phyloP scores from a whole-genome alignment of 37 sponge, comb jelly and placozoan species.

The Diacarnus erythraeanus region DNA sequence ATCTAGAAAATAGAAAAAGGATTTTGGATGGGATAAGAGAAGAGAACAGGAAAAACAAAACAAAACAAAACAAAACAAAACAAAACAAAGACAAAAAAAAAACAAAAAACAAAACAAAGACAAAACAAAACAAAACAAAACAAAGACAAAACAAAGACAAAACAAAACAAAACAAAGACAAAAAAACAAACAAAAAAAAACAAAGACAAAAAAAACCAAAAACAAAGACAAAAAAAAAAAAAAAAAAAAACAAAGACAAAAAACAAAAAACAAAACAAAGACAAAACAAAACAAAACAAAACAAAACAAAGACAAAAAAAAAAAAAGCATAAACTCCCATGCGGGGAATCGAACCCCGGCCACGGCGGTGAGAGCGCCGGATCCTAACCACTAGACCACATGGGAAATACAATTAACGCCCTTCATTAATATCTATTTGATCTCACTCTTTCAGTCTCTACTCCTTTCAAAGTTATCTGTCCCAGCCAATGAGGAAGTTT shows the following conservation, averaged over 20 bases:
- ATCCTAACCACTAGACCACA: slow-evolving; percentile 93
- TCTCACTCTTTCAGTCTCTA: slow-evolving; percentile 47
- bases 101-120: no score
- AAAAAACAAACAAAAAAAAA: not conserved
- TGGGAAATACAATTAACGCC: slow-evolving; percentile 29
- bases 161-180: slow-evolving; percentile 30
- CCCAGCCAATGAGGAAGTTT: slow-evolving; percentile 42
- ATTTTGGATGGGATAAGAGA: not conserved
- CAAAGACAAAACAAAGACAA: not conserved
- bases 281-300: slow-evolving; percentile 35
- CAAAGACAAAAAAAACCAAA: slow-evolving; percentile 24
- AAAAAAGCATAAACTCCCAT: slow-evolving; percentile 61
- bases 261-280: not conserved
- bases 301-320: slow-evolving; percentile 9
- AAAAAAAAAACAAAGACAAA: no score
- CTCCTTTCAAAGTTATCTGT: slow-evolving; percentile 38
- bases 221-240: slow-evolving; percentile 25
- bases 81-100: slow-evolving; percentile 12
- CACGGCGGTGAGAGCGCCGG: slow-evolving; percentile 86
- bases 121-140: not conserved
- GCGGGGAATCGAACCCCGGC: slow-evolving; percentile 92
- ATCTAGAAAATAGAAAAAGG: slow-evolving; percentile 15
- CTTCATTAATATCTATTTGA: not conserved
- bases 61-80: not conserved
- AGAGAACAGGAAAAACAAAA: not conserved